A percentile compares a stretch with the other conserved stretches of the same genome.
phyloP scores from a whole-genome alignment of 2,113 vertebrate genomes.

The Oostethus manadensis region DNA sequence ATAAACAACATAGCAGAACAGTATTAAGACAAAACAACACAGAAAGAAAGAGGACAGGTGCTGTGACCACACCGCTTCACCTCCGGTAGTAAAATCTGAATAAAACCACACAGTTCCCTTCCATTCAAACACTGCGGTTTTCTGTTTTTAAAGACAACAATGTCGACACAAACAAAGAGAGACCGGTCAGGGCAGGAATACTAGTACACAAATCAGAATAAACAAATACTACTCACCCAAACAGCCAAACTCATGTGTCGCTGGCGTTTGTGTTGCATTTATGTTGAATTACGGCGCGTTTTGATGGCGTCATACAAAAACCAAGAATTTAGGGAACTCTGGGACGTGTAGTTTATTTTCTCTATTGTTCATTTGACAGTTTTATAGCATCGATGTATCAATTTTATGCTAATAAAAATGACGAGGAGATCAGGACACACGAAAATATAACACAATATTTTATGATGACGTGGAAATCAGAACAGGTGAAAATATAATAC shows the following conservation, averaged over 20 bases:
- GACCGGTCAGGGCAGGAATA: background rate
- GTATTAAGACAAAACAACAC: background rate
- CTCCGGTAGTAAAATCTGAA: constrained; percentile 56
- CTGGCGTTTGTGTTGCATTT: background rate
- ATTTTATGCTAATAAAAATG: too few relatives aligned
- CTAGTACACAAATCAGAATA: background rate
- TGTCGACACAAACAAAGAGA: background rate
- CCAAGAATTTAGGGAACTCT: fast-evolving
- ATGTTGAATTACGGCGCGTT: background rate
- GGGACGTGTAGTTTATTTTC: constrained; percentile 37
- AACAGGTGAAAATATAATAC: too few relatives aligned
- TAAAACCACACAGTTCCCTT: constrained; percentile 39
- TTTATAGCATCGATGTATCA: too few relatives aligned
- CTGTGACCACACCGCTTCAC: constrained; percentile 56
- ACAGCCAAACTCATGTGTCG: background rate
- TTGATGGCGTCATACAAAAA: constrained; percentile 31
- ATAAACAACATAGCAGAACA: constrained; percentile 52
- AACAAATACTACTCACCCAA: constrained; percentile 22
- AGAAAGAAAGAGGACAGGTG: constrained; percentile 43
- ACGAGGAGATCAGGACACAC: too few relatives aligned
- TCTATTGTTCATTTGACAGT: too few relatives aligned
- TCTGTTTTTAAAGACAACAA: background rate
- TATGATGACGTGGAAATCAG: too few relatives aligned
- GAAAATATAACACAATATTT: too few relatives aligned
- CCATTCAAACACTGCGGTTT: constrained; percentile 62